phyloP scores from a whole-genome alignment of 2,113 vertebrate genomes.

The Hystrix cristata region DNA sequence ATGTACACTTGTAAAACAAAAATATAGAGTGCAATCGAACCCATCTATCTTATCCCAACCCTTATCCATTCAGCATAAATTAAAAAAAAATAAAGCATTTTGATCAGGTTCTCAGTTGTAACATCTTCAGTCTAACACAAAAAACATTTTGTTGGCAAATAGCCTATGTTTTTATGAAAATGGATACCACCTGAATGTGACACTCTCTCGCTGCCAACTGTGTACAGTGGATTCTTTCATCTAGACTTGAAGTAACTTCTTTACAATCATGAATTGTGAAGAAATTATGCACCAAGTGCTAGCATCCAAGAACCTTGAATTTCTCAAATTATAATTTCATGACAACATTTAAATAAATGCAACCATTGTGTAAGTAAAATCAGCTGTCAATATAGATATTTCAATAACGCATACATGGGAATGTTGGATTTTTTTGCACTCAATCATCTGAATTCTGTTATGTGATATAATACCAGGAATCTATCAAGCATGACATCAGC shows the following conservation, averaged over 20 bases:
- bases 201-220: accelerated
- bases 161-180: background rate
- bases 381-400: background rate
- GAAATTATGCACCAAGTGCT: background rate
- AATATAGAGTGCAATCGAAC: background rate
- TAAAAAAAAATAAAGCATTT: conserved; percentile 51
- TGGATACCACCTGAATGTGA: background rate
- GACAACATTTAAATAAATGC: background rate
- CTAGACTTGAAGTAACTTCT: background rate
- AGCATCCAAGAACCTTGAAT: background rate
- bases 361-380: background rate
- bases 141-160: background rate
- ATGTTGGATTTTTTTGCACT: background rate
- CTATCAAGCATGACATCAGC: background rate
- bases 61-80: background rate
- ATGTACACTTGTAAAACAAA: conserved; percentile 25
- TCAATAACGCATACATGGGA: background rate
- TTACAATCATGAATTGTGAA: background rate
- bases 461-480: background rate
- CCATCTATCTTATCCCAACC: background rate
- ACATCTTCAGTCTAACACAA: background rate
- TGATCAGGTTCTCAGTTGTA: background rate
- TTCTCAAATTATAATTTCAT: conserved; percentile 20
- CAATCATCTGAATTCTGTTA: background rate
- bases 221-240: background rate